Evolutionary conservation across 1,140 invertebrate species (phyloP).

Genomic region (Papilio aristodemus): DNA sequence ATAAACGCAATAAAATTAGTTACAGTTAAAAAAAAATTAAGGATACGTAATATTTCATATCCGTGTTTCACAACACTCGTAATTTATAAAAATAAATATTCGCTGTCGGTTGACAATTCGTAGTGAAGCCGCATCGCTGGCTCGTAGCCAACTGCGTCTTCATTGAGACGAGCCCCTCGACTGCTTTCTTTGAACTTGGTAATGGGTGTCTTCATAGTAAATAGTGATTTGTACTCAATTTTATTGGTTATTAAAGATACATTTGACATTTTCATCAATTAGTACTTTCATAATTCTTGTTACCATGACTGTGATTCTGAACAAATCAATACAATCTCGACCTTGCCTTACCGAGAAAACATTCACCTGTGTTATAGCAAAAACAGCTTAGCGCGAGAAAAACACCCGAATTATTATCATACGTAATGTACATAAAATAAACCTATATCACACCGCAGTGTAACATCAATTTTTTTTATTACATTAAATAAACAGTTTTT

Average conservation of each 20-base stretch:
- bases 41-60: not conserved
- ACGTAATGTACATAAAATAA: not conserved
- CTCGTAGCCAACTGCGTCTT: constrained; percentile 37
- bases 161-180: constrained; percentile 39
- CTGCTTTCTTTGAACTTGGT: constrained; percentile 30
- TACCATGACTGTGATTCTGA: constrained; percentile 1
- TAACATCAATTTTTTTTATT: not conserved
- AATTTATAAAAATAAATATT: constrained; percentile 44
- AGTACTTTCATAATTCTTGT: not conserved
- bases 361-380: constrained; percentile 11
- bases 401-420: constrained; percentile 12
- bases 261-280: not conserved
- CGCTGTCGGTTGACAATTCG: constrained; percentile 42
- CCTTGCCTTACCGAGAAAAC: constrained; percentile 8
- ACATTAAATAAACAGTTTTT: too few relatives aligned
- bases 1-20: too few relatives aligned
- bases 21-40: not conserved
- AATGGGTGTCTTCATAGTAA: constrained; percentile 19
- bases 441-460: constrained; percentile 12
- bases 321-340: constrained; percentile 24
- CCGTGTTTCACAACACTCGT: constrained; percentile 32
- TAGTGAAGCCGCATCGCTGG: constrained; percentile 41
- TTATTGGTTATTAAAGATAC: too few relatives aligned
- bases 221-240: not conserved
- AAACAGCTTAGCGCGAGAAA: constrained; percentile 9